Evolutionary conservation across 2,113 vertebrate species (phyloP), one percentile per base, ranked within the genome.

Genomic region (Mionectes macconnelli): DNA sequence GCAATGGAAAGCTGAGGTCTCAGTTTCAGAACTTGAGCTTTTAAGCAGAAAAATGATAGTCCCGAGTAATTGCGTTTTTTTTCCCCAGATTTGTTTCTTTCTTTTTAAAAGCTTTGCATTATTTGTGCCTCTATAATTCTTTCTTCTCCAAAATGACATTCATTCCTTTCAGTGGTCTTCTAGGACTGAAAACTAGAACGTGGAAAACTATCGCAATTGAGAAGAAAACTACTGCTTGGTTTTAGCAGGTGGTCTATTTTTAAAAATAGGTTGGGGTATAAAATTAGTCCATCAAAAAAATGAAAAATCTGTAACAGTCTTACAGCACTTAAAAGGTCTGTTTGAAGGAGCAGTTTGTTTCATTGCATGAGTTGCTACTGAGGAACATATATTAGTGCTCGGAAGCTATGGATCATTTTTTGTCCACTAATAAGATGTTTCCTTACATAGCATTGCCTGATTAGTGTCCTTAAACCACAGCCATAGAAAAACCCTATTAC

Each of bases 61-160:
- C 8, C 4, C 3, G 27, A 30, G 5, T 22, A 4, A 72, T 24
- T 16, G n/a, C n/a, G n/a, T 37, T 55, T 50, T 45, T 40, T 24
- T 0, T 5, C 18, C 6, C 7, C 27, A 5, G 1, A 55, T 1
- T 53, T 45, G 1, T 42, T 87, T 39, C 6, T 56, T 83, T 66
- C 25, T 84, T 91, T 84, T 60, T 42, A 60, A 77, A 80, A 21
- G 5, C 23, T 83, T 87, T 49, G 25, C 15, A 8, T 52, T 57
- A 52, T 24, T 64, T 86, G 3, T 60, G 4, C 31, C 14, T 62
- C 14, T 56, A 6, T 25, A 50, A 30, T 64, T 87, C 44, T 69
- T 76, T 55, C 27, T 67, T 64, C 17, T 81, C 33, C 49, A 59
- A 52, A 12, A 9, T 45, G 17, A 30, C 8, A 9, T 78, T 90